A percentile compares a stretch with the other conserved stretches of the same genome.
phyloP scores from a whole-genome alignment of 1,140 invertebrate genomes.

The Popillia japonica region DNA sequence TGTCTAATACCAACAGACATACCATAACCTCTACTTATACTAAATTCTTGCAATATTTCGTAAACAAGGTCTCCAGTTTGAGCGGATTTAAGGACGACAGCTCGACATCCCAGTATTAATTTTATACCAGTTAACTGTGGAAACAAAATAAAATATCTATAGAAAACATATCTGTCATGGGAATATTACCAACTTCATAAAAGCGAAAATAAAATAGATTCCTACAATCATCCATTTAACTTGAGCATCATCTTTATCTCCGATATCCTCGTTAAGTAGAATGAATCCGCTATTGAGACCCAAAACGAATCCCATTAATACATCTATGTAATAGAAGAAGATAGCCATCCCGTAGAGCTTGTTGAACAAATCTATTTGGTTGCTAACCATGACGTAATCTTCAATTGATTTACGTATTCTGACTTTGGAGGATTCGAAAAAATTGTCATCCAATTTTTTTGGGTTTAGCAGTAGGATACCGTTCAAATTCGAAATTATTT shows the following conservation, averaged over 20 bases:
- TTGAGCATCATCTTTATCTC: neutral
- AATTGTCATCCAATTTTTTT: neutral
- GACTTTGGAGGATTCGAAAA: neutral
- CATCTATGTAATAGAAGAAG: neutral
- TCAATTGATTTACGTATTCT: neutral
- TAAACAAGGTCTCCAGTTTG: neutral
- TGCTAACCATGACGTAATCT: neutral
- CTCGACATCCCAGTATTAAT: neutral
- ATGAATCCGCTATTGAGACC: neutral
- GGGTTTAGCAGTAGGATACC: neutral
- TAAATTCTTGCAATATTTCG: conserved; percentile 4
- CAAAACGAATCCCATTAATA: neutral
- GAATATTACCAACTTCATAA: neutral
- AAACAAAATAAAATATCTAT: neutral
- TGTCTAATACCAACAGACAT: neutral
- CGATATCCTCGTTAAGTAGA: neutral
- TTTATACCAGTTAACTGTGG: neutral
- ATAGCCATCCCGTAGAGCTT: neutral
- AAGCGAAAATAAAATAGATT: neutral
- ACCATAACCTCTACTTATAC: neutral
- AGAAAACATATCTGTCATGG: neutral
- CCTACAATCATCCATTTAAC: neutral
- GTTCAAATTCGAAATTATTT: neutral
- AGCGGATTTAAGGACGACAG: neutral
- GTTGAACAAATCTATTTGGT: conserved; percentile 1